These are phyloP conservation scores for Plectrocnemia conspersa DNA, from an alignment of 1,140 invertebrate species.

Conservation along the genomic window DNA sequence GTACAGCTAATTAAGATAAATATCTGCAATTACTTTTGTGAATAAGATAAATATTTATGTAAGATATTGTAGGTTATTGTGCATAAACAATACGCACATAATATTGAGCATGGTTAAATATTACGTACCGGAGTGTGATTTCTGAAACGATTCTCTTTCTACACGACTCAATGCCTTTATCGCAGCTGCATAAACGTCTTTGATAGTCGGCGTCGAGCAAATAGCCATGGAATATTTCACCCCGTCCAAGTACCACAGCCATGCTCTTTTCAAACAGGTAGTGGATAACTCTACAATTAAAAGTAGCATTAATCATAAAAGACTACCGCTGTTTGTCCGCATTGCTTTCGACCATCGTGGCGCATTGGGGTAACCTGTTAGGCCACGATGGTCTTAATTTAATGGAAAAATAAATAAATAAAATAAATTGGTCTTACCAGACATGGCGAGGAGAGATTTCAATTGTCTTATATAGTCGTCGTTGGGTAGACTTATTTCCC, in stretches of 20 bases:
- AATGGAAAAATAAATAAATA: neutral
- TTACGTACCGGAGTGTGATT: constrained; percentile 28
- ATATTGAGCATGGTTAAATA: no score
- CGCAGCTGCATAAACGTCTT: constrained; percentile 32
- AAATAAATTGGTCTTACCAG: neutral
- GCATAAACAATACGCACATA: no score
- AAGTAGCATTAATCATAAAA: constrained; percentile 4
- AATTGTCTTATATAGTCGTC: constrained; percentile 32
- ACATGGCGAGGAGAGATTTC: constrained; percentile 22
- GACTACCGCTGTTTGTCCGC: neutral
- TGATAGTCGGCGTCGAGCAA: constrained; percentile 27
- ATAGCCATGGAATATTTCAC: constrained; percentile 33
- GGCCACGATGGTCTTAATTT: neutral
- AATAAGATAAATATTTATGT: no score
- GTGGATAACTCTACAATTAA: constrained; percentile 23
- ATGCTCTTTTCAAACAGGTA: constrained; percentile 15
- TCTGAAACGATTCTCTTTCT: constrained; percentile 20
- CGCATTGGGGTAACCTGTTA: neutral
- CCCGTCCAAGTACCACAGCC: constrained; percentile 33
- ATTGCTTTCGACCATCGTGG: neutral
- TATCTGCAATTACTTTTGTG: no score
- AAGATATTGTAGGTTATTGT: no score
- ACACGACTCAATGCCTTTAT: constrained; percentile 30
- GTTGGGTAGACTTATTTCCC: constrained; percentile 27
- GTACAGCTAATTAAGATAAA: no score